Percentiles rank a stretch among this genome's conserved stretches.
Conservation (phyloP, 2,113 vertebrate species). For the Antechinus stuartii region DNA sequence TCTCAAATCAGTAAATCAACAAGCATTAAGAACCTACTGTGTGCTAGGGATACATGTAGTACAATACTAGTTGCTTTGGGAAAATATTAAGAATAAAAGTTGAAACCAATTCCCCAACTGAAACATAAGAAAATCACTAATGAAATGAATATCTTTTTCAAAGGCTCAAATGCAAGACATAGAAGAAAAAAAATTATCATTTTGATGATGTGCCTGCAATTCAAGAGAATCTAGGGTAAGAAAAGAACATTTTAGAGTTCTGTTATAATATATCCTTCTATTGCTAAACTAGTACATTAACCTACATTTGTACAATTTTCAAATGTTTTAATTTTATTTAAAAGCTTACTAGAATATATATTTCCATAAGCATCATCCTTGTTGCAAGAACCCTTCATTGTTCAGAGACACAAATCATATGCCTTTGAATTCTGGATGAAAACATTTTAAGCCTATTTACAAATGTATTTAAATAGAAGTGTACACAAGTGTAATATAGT, state of each 20-base stretch:
- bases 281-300: conserved; percentile 44
- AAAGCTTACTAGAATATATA: conserved; percentile 47
- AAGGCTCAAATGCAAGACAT: background rate
- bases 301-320: conserved; percentile 57
- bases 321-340: conserved; percentile 67
- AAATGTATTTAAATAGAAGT: conserved; percentile 67
- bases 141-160: background rate
- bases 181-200: background rate
- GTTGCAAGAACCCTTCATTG: conserved; percentile 66
- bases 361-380: conserved; percentile 60
- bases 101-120: background rate
- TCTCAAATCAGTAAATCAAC: background rate
- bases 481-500: conserved; percentile 61
- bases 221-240: background rate
- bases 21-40: background rate
- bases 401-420: conserved; percentile 70
- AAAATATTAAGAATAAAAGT: background rate
- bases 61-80: background rate
- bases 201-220: background rate
- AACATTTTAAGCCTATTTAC: conserved; percentile 70
- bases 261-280: conserved; percentile 27
- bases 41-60: background rate
- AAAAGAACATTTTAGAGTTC: background rate
- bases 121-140: background rate
- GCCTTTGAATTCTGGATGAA: conserved; percentile 69